Base-by-base conservation (phyloP, 2,113 vertebrate genomes). In the Nothocercus nigrocapillus region DNA sequence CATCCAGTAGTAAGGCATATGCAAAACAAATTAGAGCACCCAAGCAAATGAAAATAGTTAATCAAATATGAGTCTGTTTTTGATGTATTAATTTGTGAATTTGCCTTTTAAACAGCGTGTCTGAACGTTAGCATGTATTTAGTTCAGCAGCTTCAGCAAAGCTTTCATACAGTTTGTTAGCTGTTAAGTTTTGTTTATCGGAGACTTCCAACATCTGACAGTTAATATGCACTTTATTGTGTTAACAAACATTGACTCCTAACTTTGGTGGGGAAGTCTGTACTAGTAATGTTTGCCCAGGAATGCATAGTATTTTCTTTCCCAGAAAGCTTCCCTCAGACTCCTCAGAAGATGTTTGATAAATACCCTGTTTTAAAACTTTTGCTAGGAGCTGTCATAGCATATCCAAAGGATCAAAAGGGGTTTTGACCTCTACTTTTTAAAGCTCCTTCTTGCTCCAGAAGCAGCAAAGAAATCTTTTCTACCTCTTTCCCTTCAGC, bases 381-480 rank as follows among this genome's bases (percentile, higher is more conserved):
- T 68, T 22, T 87, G 42, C 78, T 85, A 87, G 87, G 84, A 94
- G 89, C 91, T 89, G 47, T 11, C 49, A 62, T 2, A 79, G 53
- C 70, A 40, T 42, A 93, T 73, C 74, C 70, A 58, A 40, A 85
- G 59, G 78, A 95, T 93, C 78, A 87, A 89, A 96, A 89, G 74
- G 62, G 91, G 44, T 5, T 94, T 61, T 93, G 94, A 85, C 91
- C 63, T 78, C 70, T 87, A 45, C 44, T 91, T 85, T 80, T 64
- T 44, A 61, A 22, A 82, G 74, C 91, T 93, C 59, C 81, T 89
- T 81, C 84, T 94, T 1, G 3, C 85, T 87, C 86, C 81, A 93
- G 92, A 88, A 90, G 94, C 85, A 92, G 93, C 89, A 94, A 92
- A 96, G 77, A 74, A 94, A 82, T 40, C 13, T 27, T 88, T 87